These are phyloP conservation scores for Bucco capensis DNA, from an alignment of 2,113 vertebrate species.

Conservation along the genomic window DNA sequence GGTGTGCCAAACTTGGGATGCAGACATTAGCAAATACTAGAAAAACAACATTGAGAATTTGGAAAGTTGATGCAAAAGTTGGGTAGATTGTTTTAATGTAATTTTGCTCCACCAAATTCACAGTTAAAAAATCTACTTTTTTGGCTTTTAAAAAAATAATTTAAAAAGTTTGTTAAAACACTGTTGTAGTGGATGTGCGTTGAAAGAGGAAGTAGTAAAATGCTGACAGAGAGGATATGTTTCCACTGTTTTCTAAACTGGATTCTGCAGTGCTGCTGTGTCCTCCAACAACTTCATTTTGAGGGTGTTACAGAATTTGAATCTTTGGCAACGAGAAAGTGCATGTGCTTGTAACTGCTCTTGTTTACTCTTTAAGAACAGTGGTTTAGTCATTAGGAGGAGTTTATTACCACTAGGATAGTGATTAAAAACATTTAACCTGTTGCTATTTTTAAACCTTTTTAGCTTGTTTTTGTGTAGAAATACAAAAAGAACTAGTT, in stretches of 20 bases:
- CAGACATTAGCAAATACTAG: background rate
- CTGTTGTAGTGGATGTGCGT: background rate
- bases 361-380: background rate
- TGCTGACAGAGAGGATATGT: background rate
- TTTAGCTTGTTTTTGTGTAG: background rate
- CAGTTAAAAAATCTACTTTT: background rate
- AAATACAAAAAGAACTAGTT: background rate
- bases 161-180: background rate
- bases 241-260: background rate
- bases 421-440: background rate
- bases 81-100: background rate
- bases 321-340: background rate
- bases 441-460: background rate
- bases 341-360: background rate
- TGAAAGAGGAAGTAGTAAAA: background rate
- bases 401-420: background rate
- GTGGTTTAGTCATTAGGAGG: background rate
- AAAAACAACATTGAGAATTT: background rate
- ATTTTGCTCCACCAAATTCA: background rate
- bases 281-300: background rate
- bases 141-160: background rate
- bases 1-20: background rate
- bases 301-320: background rate
- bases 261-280: background rate
- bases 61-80: background rate